Conservation (phyloP, 2,888 invertebrate genomes). For the Lomographa bimaculata region DNA sequence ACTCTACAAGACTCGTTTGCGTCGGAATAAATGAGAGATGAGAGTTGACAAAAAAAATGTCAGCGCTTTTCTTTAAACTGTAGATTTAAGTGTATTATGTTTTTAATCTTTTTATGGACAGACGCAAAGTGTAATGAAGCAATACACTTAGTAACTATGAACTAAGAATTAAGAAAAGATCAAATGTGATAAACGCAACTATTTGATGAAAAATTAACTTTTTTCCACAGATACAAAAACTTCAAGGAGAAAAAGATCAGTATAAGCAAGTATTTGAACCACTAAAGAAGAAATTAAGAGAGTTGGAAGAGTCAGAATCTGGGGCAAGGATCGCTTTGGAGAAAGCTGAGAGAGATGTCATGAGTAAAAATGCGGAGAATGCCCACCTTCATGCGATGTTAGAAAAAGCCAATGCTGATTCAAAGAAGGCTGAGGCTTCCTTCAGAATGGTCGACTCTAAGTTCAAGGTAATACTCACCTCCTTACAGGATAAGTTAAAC, state of each 20-base stretch:
- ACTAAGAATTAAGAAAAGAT: too few relatives aligned
- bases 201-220: too few relatives aligned
- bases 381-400: slow-evolving; percentile 70
- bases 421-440: slow-evolving; percentile 74
- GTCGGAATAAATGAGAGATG: too few relatives aligned
- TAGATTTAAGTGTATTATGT: too few relatives aligned
- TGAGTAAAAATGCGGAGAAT: slow-evolving; percentile 73
- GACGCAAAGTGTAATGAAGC: too few relatives aligned
- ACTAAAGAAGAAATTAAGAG: slow-evolving; percentile 79
- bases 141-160: too few relatives aligned
- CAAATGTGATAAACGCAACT: too few relatives aligned
- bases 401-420: slow-evolving; percentile 73
- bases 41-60: too few relatives aligned
- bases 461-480: slow-evolving; percentile 70
- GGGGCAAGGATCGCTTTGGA: slow-evolving; percentile 79
- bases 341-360: slow-evolving; percentile 81
- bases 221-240: slow-evolving; percentile 62
- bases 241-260: slow-evolving; percentile 69
- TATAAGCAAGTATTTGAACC: slow-evolving; percentile 80
- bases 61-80: too few relatives aligned
- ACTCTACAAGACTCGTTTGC: too few relatives aligned
- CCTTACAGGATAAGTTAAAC: too few relatives aligned
- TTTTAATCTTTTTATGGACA: too few relatives aligned
- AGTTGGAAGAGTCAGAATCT: slow-evolving; percentile 84
- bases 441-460: slow-evolving; percentile 66